phyloP scores from a whole-genome alignment of 2,113 vertebrate species.

The Menura novaehollandiae region DNA sequence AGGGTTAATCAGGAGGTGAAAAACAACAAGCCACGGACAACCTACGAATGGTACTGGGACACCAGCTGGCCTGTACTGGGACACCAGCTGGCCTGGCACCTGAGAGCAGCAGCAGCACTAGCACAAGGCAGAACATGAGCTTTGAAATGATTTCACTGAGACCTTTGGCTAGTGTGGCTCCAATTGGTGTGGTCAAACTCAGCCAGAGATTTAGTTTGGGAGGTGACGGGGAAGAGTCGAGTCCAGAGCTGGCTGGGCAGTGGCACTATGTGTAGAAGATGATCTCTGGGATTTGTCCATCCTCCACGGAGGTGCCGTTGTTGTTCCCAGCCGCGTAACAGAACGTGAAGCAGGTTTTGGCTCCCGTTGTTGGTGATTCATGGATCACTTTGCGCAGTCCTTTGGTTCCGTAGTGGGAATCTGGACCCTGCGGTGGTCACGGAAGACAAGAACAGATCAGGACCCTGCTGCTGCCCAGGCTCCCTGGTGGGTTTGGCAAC shows the following conservation, averaged over 20 bases:
- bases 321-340: conserved; percentile 97
- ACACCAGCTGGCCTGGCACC: background rate
- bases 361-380: conserved; percentile 88
- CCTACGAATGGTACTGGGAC: background rate
- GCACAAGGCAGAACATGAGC: conserved; percentile 56
- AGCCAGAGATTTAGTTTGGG: conserved; percentile 19
- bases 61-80: background rate
- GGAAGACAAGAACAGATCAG: background rate
- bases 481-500: background rate
- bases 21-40: conserved; percentile 28
- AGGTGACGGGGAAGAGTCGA: background rate
- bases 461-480: background rate
- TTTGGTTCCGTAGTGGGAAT: conserved; percentile 97
- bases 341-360: conserved; percentile 96
- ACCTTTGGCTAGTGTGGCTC: conserved; percentile 52
- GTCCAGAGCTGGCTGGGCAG: background rate
- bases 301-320: conserved; percentile 96
- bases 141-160: conserved; percentile 56
- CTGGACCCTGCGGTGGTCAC: conserved; percentile 77
- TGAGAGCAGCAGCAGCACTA: conserved; percentile 52
- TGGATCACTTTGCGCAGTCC: conserved; percentile 96
- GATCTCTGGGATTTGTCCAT: conserved; percentile 96
- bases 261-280: conserved; percentile 95
- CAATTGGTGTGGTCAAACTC: conserved; percentile 13
- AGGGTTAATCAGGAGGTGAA: conserved; percentile 16